phyloP scores from a whole-genome alignment of 1,140 invertebrate species.

The Calycopis cecrops region DNA sequence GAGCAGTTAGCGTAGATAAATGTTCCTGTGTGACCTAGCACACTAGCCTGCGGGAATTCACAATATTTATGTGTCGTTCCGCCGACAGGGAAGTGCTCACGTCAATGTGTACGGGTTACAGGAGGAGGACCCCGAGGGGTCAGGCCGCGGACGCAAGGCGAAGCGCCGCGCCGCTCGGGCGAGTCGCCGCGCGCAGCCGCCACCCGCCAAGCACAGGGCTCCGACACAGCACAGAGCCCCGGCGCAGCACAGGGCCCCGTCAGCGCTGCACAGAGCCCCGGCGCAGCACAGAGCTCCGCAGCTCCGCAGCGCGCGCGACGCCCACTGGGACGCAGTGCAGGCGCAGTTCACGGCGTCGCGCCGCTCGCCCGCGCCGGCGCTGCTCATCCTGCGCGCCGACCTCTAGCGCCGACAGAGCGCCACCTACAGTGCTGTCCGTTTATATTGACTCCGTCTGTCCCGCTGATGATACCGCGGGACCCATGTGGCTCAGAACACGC shows the following conservation, averaged over 20 bases:
- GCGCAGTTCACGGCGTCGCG: constrained; percentile 40
- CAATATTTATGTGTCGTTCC: too few relatives aligned
- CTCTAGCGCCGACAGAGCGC: constrained; percentile 22
- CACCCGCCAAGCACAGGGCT: constrained; percentile 8
- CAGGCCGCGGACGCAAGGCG: constrained; percentile 9
- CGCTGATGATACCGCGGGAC: too few relatives aligned
- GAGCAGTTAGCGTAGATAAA: too few relatives aligned
- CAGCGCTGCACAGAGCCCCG: constrained; percentile 12
- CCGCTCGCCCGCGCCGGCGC: constrained; percentile 19
- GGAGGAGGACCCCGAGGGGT: constrained; percentile 25
- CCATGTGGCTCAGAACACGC: too few relatives aligned
- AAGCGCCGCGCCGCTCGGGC: constrained; percentile 16
- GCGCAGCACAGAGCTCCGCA: not conserved
- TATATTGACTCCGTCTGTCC: too few relatives aligned
- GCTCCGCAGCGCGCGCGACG: constrained; percentile 30
- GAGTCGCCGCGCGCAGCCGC: constrained; percentile 16
- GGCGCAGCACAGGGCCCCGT: constrained; percentile 13
- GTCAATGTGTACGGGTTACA: constrained; percentile 6
- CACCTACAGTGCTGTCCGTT: not conserved
- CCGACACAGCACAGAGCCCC: constrained; percentile 9
- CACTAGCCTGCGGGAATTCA: too few relatives aligned
- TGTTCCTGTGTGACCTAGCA: too few relatives aligned
- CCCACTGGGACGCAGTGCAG: constrained; percentile 50
- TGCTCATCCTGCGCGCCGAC: constrained; percentile 50
- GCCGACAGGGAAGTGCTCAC: not conserved